Evolutionary conservation across 2,888 invertebrate genomes (phyloP).

Genomic region (Acanthosepion lycidas): DNA sequence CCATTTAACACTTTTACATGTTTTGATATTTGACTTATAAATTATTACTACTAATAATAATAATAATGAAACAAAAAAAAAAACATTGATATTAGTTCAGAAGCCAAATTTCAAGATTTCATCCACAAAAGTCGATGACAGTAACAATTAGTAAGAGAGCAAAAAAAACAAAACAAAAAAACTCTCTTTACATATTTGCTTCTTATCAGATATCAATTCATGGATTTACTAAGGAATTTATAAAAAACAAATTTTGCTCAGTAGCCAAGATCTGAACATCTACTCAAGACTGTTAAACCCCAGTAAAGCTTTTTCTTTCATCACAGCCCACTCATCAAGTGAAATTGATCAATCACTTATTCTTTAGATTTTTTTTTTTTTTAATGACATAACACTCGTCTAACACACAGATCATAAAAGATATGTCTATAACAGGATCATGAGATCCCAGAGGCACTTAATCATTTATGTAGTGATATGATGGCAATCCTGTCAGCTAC

Average conservation of each 20-base stretch:
- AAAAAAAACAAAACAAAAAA: neutral
- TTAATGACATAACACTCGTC: neutral
- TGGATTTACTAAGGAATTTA: neutral
- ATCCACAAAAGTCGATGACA: neutral
- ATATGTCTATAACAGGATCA: neutral
- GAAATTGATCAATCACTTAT: neutral
- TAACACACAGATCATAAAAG: conserved; percentile 33
- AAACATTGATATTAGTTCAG: neutral
- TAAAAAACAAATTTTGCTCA: neutral
- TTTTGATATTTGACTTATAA: neutral
- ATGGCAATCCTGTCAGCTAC: neutral
- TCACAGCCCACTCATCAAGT: neutral
- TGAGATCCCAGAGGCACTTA: neutral
- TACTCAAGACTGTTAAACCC: neutral
- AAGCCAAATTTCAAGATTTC: neutral
- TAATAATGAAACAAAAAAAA: neutral
- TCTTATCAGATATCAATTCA: no score
- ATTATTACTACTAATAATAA: neutral
- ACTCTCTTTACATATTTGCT: no score
- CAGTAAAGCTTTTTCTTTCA: neutral
- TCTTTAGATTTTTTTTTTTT: neutral
- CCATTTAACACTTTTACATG: neutral
- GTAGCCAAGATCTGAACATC: neutral
- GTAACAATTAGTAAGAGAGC: neutral
- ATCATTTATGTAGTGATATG: conserved; percentile 21